Base-by-base conservation (phyloP, 1,140 invertebrate species). In the Carposina sasakii region DNA sequence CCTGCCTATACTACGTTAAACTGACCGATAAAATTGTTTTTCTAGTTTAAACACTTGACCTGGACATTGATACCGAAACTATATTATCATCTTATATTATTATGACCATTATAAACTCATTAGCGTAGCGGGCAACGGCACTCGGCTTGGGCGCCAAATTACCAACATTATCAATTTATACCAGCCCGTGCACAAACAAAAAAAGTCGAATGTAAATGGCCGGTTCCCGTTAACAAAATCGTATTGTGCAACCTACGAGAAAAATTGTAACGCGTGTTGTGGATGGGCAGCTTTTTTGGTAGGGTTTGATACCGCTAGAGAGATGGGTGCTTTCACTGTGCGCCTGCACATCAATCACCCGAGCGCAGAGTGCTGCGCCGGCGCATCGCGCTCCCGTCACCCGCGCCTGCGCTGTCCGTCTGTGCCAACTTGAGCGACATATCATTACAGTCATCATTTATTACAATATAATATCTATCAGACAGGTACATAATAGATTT, bases 81-180 rank as follows among this genome's bases (percentile, higher is more conserved):
- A 79, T 79, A 78, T 72, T 71, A 83, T 79, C 69, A 76, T 69
- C 59, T 51, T 57, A 67, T 66, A 74, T 71, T 74, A 82, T 78
- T 77, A 63, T 69, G 62, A 70, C 70, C 76, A 83, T 83, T 83
- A 83, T 83, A 83, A 83, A 76, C 67, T 78, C 77, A 83, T 83
- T 83, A 83, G 79, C 67, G 67, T 76, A 71, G 68, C 77, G 72
- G 62, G 65, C 73, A 81, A 83, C 77, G 77, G 79, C 72, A 78
- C 73, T 81, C 67, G 63, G 45, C 56, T 48, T 66, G 69, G 64
- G 58, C 72, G 72, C 76, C 77, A 81, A 83, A 83, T 83, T 79
- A 83, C 79, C 75, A 72, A 73, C 77, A 83, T 81, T 83, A 83
- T 79, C 77, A 83, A 78, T 76, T 79, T 81, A 81, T 77, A 73